Base-by-base conservation (phyloP, 2,113 vertebrate species). In the Odobenus rosmarus region DNA sequence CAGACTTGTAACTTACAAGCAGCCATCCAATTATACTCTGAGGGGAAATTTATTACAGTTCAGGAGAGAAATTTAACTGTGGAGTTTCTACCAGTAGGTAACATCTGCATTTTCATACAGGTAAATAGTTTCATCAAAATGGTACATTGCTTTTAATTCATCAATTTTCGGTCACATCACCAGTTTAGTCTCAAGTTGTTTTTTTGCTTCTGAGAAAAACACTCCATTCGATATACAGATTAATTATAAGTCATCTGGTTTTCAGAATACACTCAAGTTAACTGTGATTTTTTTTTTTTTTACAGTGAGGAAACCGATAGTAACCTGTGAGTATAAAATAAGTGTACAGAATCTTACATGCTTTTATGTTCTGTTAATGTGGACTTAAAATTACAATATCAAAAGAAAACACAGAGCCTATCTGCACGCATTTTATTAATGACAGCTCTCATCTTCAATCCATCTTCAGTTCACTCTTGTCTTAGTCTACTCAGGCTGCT, bases 241-340 rank as follows among this genome's bases (percentile, higher is more conserved):
- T 93, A 94, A 93, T 55, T 83, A 61, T 49, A 76, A 93, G 90
- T 90, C 93, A 51, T 1, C 16, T 57, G 33, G 21, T 31, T 95
- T 95, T 95, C 77, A 51, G 84, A 87, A 57, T 4, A 92, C 59
- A 90, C 57, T 57, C 92, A 97, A n/a, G 74, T 33, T 84, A 93
- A 46, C 1, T 46, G 3, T 4, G 1, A 3, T n/a, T 28, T 28
- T 39, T 86, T 96, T 85, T 92, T 64, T 97, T 91, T 86, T 69
- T 18, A 76, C 16, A 24, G 49, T 55, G 10, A 84, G 15, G 53
- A 90, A 77, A 86, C 4, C 53, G 28, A 81, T 49, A 76, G 26
- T 86, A 76, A 95, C 23, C 33, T 81, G 26, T 51, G 42, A 92
- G 7, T 11, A 91, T 33, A 74, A 90, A 62, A 36, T 28, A 88